Evolutionary conservation across 2,888 invertebrate species (phyloP).

Genomic region (Apamea epomidion): DNA sequence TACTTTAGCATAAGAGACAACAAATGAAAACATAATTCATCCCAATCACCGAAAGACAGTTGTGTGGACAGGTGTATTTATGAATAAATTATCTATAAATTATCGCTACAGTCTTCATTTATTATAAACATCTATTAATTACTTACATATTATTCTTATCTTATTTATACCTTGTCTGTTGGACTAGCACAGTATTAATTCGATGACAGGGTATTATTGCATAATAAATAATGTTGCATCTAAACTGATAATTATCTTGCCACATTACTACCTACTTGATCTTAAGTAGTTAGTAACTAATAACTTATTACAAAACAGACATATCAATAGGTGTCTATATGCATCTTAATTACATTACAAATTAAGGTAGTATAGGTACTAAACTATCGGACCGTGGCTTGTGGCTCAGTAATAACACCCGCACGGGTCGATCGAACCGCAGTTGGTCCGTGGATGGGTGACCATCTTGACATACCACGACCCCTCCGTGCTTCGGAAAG

Average conservation of each 20-base stretch:
- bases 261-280: too few relatives aligned
- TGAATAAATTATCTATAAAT: conserved; percentile 5
- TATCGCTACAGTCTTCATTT: not conserved
- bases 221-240: not conserved
- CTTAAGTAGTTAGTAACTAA: not conserved
- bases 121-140: not conserved
- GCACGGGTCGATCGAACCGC: too few relatives aligned
- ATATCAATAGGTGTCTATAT: not conserved
- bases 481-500: too few relatives aligned
- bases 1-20: not conserved
- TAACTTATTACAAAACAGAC: conserved; percentile 3
- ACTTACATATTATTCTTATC: not conserved
- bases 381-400: too few relatives aligned
- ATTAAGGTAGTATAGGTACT: too few relatives aligned
- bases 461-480: too few relatives aligned
- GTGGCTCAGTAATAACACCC: too few relatives aligned
- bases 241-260: not conserved
- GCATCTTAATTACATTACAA: too few relatives aligned
- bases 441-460: too few relatives aligned
- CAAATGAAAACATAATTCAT: not conserved
- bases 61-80: conserved; percentile 18
- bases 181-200: not conserved
- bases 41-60: not conserved
- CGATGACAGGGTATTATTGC: not conserved
- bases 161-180: not conserved